phyloP scores from a whole-genome alignment of 2,797 vertebrate genomes.

The Garrulus glandarius region DNA sequence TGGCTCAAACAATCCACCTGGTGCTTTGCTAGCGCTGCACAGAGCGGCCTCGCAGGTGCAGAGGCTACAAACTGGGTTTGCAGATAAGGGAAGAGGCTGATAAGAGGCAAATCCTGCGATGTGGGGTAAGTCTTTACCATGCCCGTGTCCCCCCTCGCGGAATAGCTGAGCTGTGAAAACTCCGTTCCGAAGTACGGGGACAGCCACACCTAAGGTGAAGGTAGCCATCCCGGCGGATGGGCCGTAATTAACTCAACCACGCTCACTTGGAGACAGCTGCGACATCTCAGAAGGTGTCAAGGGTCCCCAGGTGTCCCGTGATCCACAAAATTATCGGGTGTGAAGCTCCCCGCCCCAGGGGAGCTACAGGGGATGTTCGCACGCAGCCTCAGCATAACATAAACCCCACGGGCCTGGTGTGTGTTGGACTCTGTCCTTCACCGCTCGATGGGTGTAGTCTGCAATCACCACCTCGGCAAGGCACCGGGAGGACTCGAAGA shows the following conservation, averaged over 20 bases:
- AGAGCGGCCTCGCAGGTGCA: background rate
- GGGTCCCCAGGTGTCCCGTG: background rate
- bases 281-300: background rate
- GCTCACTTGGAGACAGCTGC: background rate
- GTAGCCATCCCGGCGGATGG: background rate
- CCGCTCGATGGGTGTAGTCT: too few relatives aligned
- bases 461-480: background rate
- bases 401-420: rapidly evolving
- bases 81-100: background rate
- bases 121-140: background rate
- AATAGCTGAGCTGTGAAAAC: background rate
- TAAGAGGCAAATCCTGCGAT: background rate
- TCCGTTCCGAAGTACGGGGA: background rate
- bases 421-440: too few relatives aligned
- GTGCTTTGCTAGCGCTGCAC: background rate
- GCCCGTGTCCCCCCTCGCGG: too few relatives aligned
- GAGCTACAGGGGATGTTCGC: too few relatives aligned
- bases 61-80: background rate
- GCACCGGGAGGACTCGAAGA: too few relatives aligned
- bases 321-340: background rate
- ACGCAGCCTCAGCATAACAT: too few relatives aligned
- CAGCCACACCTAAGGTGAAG: background rate
- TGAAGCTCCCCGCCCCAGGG: background rate
- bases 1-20: background rate
- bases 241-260: background rate